phyloP scores from a whole-genome alignment of 2,113 vertebrate genomes.

The Heterochromis multidens region DNA sequence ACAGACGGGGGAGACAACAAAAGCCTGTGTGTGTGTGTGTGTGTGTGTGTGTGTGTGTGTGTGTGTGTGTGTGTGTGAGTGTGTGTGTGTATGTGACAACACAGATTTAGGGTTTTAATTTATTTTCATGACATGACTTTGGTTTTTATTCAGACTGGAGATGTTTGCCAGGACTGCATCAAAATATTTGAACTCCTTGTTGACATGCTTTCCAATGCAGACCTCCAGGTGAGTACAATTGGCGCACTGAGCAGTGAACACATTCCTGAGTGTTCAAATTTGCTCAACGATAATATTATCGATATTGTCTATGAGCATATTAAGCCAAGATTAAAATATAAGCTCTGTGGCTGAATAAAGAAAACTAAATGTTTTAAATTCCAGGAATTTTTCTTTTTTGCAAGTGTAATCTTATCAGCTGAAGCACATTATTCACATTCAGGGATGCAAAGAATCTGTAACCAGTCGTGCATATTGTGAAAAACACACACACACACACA shows the following conservation, averaged over 20 bases:
- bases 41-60: background rate
- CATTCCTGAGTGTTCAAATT: constrained; percentile 13
- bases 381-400: background rate
- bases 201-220: constrained; percentile 64
- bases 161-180: constrained; percentile 73
- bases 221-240: constrained; percentile 64
- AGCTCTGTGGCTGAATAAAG: background rate
- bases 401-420: constrained; percentile 7
- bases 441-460: background rate
- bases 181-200: constrained; percentile 68
- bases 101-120: background rate
- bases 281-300: constrained; percentile 18
- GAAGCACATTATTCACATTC: constrained; percentile 7
- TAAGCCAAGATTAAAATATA: background rate
- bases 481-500: background rate
- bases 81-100: too few species aligned
- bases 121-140: background rate
- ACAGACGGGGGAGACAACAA: constrained; percentile 61
- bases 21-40: constrained; percentile 44
- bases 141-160: constrained; percentile 54
- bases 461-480: background rate
- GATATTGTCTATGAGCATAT: background rate
- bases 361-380: background rate
- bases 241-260: background rate
- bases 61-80: constrained; percentile 4